Base-by-base conservation (phyloP, 2,113 vertebrate species). In the Fulmarus glacialis region DNA sequence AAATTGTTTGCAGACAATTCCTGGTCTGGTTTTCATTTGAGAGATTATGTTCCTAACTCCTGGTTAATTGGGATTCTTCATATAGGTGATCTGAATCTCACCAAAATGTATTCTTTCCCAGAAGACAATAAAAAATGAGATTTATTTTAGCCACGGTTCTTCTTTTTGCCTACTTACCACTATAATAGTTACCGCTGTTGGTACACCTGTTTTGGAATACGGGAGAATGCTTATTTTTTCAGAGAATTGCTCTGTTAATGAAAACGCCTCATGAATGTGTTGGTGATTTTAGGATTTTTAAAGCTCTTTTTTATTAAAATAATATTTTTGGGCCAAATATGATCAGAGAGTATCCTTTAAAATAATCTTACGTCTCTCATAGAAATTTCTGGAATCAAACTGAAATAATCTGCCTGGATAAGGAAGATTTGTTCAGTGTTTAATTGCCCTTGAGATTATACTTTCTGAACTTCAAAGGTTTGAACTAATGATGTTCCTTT, bases 391-490 rank as follows among this genome's bases (percentile, higher is more conserved):
- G 56, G 64, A 96, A 78, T 89, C 55, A 94, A 77, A 81, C 11
- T 68, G 21, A 93, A 82, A 82, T 88, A 97, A 84, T 89, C 48
- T 87, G 18, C 55, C 93, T 91, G 21, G 34, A 85, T 93, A 83
- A 91, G 43, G 52, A 82, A 64, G 26, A 67, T 89, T 17, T 45
- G 8, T 89, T 97, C 86, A 87, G 38, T 92, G 68, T 12, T 91
- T 95, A 95, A 87, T 97, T 96, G 89, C 68, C 55, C 63, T 92
- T 83, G 95, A 73, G 89, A 80, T 94, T 79, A 93, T 84, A 50
- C 56, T 94, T 96, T 90, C 79, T 92, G 47, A 95, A 90, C 86
- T 95, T 96, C 90, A 95, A 96, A 96, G 48, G 52, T 93, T 91
- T 96, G 79, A 96, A 38, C 34, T 96, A 95, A 96, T 85, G 82